Percentiles rank a stretch among this genome's conserved stretches.
Evolutionary conservation across 2,797 vertebrate genomes (phyloP).

Genomic region (Pangasius mekongensis): DNA sequence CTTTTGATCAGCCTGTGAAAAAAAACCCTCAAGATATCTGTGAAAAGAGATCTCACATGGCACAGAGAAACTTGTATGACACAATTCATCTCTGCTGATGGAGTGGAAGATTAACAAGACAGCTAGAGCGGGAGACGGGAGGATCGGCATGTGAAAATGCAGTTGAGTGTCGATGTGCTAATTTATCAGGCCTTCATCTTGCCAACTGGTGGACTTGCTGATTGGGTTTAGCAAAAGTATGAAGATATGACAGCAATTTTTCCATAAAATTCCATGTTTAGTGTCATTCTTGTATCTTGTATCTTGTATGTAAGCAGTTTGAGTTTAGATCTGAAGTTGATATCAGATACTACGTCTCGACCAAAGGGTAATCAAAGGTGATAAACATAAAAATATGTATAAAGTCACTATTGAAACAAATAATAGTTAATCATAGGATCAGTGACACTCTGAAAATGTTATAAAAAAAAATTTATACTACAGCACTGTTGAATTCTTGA

Average conservation of each 20-base stretch:
- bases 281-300: too few relatives aligned
- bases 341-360: background rate
- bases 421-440: background rate
- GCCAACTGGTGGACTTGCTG: background rate
- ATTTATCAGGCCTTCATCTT: constrained; percentile 14
- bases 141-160: constrained; percentile 22
- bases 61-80: background rate
- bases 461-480: background rate
- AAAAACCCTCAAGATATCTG: background rate
- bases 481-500: background rate
- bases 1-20: constrained; percentile 4
- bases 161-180: constrained; percentile 4
- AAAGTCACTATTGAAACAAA: background rate
- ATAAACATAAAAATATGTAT: background rate
- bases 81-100: constrained; percentile 34
- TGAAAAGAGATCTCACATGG: background rate
- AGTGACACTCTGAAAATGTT: background rate
- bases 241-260: background rate
- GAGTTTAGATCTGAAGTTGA: background rate
- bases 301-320: too few relatives aligned
- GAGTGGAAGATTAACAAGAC: constrained; percentile 20
- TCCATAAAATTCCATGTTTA: background rate
- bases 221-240: constrained; percentile 8
- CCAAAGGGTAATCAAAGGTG: background rate
- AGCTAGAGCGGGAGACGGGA: background rate